Conservation (phyloP, 2,888 invertebrate genomes). For the Exephanes ischioxanthus region DNA sequence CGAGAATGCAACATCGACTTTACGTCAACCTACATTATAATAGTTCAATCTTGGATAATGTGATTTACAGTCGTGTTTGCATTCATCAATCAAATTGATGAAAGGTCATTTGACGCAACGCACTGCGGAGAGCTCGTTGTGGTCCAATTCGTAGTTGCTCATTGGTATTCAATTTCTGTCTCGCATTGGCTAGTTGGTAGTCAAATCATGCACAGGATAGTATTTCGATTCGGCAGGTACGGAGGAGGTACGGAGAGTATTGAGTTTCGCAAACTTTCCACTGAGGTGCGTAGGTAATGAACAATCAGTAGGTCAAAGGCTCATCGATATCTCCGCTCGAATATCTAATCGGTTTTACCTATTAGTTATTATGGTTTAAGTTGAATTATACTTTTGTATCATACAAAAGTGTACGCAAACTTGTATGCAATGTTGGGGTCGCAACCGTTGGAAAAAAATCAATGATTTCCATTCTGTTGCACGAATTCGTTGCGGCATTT, state of each 20-base stretch:
- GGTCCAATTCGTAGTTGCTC: slow-evolving; percentile 74
- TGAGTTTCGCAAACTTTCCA: slow-evolving; percentile 50
- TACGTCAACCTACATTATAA: not conserved
- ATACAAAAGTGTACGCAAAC: not conserved
- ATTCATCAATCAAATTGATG: slow-evolving; percentile 77
- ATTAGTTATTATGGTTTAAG: not conserved
- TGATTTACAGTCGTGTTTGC: not conserved
- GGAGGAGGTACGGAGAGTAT: not conserved
- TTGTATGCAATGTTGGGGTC: not conserved
- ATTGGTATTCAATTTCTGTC: slow-evolving; percentile 71
- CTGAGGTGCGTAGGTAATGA: not conserved
- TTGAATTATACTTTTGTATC: not conserved
- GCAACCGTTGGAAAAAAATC: not conserved
- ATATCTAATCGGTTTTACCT: not conserved
- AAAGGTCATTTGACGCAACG: slow-evolving; percentile 76
- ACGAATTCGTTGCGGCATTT: not conserved
- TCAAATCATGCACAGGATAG: slow-evolving; percentile 23
- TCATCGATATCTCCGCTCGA: not conserved
- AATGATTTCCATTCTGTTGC: not conserved
- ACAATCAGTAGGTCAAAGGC: not conserved
- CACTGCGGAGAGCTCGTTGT: slow-evolving; percentile 75
- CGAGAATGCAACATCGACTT: not conserved
- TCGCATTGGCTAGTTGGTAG: slow-evolving; percentile 37
- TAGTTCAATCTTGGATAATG: not conserved
- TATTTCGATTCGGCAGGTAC: slow-evolving; percentile 31